Conservation (phyloP, 2,113 vertebrate genomes). For the Elephantulus edwardii region DNA sequence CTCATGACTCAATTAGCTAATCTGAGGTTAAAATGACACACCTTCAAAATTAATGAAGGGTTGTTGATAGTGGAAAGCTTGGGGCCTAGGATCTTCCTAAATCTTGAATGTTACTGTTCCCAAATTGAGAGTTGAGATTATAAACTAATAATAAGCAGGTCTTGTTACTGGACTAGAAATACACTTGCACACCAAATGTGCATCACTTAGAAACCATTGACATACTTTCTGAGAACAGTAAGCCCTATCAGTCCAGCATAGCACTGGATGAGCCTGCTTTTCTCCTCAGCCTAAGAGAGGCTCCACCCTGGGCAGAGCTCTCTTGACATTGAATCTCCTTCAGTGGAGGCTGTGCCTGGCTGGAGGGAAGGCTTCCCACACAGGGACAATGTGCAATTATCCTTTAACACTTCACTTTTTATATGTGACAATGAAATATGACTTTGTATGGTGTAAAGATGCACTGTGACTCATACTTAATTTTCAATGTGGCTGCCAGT, state of each 20-base stretch:
- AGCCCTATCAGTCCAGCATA: background rate
- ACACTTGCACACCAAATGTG: background rate
- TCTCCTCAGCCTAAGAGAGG: background rate
- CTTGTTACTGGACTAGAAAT: background rate
- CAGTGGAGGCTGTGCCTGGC: background rate
- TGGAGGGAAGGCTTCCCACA: too few species aligned
- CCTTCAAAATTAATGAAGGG: too few species aligned
- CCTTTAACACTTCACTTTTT: too few species aligned
- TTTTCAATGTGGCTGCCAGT: too few species aligned
- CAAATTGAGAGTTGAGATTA: background rate
- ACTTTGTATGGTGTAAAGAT: too few species aligned
- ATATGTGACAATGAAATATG: too few species aligned
- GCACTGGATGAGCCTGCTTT: constrained; percentile 19
- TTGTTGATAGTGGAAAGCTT: too few species aligned
- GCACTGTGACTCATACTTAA: too few species aligned
- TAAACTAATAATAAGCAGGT: background rate
- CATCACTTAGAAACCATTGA: background rate
- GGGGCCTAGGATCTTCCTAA: background rate
- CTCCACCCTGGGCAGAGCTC: constrained; percentile 7
- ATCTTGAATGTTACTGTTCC: background rate
- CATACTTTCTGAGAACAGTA: background rate
- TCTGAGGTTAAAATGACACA: too few species aligned
- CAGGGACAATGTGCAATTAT: too few species aligned
- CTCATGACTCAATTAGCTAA: too few species aligned
- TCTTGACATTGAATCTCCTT: background rate